Base-by-base conservation (phyloP, 92 coral and sea anemone species). In the Meandrina meandrites region DNA sequence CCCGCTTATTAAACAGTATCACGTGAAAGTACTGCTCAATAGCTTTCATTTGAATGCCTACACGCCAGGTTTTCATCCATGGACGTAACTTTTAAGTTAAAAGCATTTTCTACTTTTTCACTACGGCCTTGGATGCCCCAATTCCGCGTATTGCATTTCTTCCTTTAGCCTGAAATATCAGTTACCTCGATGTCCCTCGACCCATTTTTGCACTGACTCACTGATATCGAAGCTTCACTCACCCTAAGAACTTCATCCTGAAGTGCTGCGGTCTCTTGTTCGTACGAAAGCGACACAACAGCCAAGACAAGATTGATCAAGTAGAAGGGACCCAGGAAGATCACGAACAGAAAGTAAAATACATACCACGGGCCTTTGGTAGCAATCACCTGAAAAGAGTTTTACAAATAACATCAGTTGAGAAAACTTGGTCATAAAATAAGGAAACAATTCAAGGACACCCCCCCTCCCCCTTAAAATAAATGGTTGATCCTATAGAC, bases 231-330 rank as follows among this genome's bases (percentile, higher is more conserved):
- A 80, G 42, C 36, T 1, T 36, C 37, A 86, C 88, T 80, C 85
- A 95, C 97, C 96, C 90, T 88, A 21, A 92, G 71, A 22, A 71
- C 84, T 47, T 95, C 96, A 85, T 97, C 98, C 83, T 97, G 98
- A 58, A 97, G 77, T 12, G 94, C 93, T n/a, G 98, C 96, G 28
- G 99, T 95, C 82, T 97, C 99, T 75, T 93, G 93, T 90, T 97
- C 99, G 68, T 97, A 97, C 3, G 99, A 97, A 69, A 97, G 92
- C 75, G 99, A 91, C 19, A 97, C 99, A 72, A 97, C 99, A 51
- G 99, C 99, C 85, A 97, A 91, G 71, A 97, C 99, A 88, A 97
- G 92, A 85, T 97, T 97, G 90, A 97, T 97, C 67, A 97, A 92
- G 71, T 97, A 97, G 82, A 97, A 97, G 10, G 99, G 99, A 36